Evolutionary conservation across 2,113 vertebrate genomes (phyloP).

Genomic region (Chloropsis cyanopogon): DNA sequence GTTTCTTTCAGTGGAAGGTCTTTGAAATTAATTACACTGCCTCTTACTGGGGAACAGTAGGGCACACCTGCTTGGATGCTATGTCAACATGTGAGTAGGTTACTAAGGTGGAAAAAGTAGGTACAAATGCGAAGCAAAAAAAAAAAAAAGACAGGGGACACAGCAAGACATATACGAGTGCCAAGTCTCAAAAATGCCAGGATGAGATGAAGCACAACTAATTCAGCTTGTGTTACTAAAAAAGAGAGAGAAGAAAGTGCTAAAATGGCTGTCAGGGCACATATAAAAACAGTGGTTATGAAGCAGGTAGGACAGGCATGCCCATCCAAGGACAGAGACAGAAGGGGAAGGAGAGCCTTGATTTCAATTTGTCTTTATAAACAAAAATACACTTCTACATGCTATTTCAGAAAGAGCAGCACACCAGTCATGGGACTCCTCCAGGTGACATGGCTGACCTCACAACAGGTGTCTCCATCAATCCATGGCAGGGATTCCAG

Average conservation of each 20-base stretch:
- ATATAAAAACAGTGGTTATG: not conserved
- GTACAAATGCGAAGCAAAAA: not conserved
- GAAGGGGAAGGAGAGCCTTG: not conserved
- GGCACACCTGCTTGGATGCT: conserved; percentile 1
- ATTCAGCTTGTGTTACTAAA: not conserved
- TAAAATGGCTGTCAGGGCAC: not conserved
- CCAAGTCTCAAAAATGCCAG: not conserved
- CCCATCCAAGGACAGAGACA: not conserved
- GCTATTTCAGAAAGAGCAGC: not conserved
- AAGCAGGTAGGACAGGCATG: not conserved
- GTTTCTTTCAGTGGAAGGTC: conserved; percentile 13
- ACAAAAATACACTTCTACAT: not conserved
- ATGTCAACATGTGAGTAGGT: conserved; percentile 4
- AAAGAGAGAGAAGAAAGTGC: not conserved
- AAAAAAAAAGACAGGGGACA: not conserved
- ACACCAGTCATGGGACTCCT: not conserved
- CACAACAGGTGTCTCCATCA: not conserved
- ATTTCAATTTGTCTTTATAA: not conserved
- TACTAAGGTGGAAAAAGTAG: not conserved
- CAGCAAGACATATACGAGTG: not conserved
- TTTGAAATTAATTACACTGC: conserved; percentile 29
- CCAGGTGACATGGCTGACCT: not conserved
- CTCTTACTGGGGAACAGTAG: not conserved
- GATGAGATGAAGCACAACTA: not conserved
- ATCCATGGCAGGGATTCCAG: rapidly evolving